phyloP scores from a whole-genome alignment of 2,113 vertebrate species.

The human region DNA sequence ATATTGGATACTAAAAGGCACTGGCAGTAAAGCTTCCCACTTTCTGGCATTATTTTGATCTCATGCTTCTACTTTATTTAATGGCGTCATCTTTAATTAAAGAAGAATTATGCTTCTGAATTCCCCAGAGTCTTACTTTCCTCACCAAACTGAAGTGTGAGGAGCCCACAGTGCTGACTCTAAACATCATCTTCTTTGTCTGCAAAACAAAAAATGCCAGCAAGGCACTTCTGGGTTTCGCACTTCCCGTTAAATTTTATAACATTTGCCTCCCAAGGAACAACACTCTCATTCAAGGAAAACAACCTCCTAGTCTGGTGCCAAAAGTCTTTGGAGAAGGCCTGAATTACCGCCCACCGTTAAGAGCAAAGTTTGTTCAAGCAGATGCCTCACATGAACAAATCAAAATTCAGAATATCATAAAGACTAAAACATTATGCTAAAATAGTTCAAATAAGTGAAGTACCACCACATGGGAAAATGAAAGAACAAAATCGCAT shows the following conservation, averaged over 20 bases:
- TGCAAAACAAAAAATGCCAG: slow-evolving; percentile 38
- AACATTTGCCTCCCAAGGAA: slow-evolving; percentile 30
- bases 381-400: not conserved
- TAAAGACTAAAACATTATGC: not conserved
- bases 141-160: slow-evolving; percentile 9
- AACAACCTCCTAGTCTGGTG: not conserved
- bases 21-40: not conserved
- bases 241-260: slow-evolving; percentile 36
- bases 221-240: not conserved
- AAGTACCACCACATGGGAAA: not conserved
- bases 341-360: not conserved
- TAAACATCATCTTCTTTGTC: slow-evolving; percentile 42
- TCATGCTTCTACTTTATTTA: slow-evolving; percentile 52
- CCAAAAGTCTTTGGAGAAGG: slow-evolving; percentile 57
- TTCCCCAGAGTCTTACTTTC: not conserved
- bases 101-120: slow-evolving; percentile 28
- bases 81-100: slow-evolving; percentile 57
- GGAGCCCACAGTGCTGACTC: not conserved
- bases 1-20: slow-evolving; percentile 32
- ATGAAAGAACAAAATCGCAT: not conserved
- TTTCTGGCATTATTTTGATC: not conserved
- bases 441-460: not conserved
- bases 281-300: slow-evolving; percentile 47
- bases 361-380: not conserved
- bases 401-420: not conserved